Conservation (phyloP, 1,140 invertebrate genomes). For the Aphelenchoides avenae region DNA sequence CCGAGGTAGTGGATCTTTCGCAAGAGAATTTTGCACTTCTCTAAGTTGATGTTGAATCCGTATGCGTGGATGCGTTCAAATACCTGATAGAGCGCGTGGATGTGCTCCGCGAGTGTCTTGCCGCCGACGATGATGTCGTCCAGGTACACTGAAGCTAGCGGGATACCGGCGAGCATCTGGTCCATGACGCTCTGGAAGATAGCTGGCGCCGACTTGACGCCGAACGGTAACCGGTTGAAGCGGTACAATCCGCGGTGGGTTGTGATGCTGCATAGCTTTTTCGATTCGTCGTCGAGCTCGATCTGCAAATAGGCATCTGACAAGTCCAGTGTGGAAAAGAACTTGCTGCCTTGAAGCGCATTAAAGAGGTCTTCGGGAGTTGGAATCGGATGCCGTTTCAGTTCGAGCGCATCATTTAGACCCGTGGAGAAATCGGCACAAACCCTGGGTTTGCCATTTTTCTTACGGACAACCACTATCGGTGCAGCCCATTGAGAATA, state of each 20-base stretch:
- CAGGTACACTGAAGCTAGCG: conserved; percentile 32
- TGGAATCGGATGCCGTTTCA: conserved; percentile 30
- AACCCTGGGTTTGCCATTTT: conserved; percentile 53
- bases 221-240: conserved; percentile 61
- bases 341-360: conserved; percentile 16
- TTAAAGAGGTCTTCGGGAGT: conserved; percentile 29
- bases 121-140: conserved; percentile 21
- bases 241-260: conserved; percentile 44
- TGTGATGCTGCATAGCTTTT: conserved; percentile 24
- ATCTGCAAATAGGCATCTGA: conserved; percentile 34
- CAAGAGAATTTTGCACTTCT: conserved; percentile 34
- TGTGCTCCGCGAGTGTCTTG: conserved; percentile 14
- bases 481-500: conserved; percentile 60
- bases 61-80: conserved; percentile 16
- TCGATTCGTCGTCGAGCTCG: conserved; percentile 27
- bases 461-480: no score
- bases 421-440: conserved; percentile 52
- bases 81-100: conserved; percentile 4
- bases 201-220: conserved; percentile 61
- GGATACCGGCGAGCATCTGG: conserved; percentile 47
- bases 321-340: conserved; percentile 38
- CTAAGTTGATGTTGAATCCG: conserved; percentile 20
- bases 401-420: conserved; percentile 24
- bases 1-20: conserved; percentile 31
- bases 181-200: conserved; percentile 63